Base-by-base conservation (phyloP, 2,888 invertebrate species). In the Koerneria pararmatus region DNA sequence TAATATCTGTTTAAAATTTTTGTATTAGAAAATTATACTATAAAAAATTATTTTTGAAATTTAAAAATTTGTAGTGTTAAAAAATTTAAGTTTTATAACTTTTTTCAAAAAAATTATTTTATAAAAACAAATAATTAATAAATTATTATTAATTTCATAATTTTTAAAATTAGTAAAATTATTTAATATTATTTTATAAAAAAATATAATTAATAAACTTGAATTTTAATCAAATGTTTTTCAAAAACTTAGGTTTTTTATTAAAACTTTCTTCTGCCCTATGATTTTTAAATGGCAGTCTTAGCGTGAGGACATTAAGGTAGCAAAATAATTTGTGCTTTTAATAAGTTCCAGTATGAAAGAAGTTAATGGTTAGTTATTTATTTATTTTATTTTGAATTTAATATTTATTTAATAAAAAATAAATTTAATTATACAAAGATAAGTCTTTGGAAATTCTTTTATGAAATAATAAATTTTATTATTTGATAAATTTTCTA, bases 301-400 rank as follows among this genome's bases (percentile, higher is more conserved):
- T 89, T 89, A 89, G 87, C 83, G 87, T 89, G 87, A 89, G 89
- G 88, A 89, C 89, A 88, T 89, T 87, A 89, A 89, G 89, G 89
- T 89, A 90, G 89, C 89, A 89, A 89, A 89, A 89, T 89, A 86
- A 89, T 86, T 90, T 88, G 89, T 89, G 88, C 89, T 87, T 89
- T 90, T 89, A 90, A 89, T 90, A 86, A 84, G 87, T 88, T 87
- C 89, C 90, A 84, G 89, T 86, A 90, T 90, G 89, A 90, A 90
- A 80, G 89, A 68, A 74, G 73, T 73, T 73, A 68, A 74, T 71
- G 74, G 69, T 75, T 72, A 69, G 70, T 74, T 71, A 65, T 73
- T 53, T 74, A 72, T 71, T 69, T 71, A 61, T 74, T 74, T 71
- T 63, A 68, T 66, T 65, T 69, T 69, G 71, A 73, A 71, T 72